These are phyloP conservation scores for Tenodera sinensis DNA, from an alignment of 2,888 invertebrate genomes.

Conservation along the genomic window DNA sequence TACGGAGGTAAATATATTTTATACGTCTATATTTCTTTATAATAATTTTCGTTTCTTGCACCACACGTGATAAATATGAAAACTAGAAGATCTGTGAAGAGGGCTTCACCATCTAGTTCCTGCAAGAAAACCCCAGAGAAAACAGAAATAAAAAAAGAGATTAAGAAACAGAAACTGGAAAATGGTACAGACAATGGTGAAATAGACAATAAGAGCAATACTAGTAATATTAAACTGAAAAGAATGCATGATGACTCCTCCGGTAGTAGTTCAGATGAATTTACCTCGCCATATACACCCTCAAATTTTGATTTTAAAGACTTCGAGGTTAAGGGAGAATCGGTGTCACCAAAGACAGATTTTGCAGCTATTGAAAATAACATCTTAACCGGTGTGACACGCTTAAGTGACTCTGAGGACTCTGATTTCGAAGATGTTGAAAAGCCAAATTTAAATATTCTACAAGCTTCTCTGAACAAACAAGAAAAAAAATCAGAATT, in stretches of 20 bases:
- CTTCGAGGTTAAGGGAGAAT: constrained; percentile 42
- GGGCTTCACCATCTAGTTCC: not conserved
- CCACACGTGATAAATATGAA: not conserved
- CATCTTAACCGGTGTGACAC: constrained; percentile 40
- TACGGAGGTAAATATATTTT: too few relatives aligned
- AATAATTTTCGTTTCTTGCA: too few relatives aligned
- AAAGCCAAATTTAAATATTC: not conserved
- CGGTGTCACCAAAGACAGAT: constrained; percentile 3
- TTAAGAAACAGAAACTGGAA: not conserved
- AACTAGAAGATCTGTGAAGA: constrained; percentile 8
- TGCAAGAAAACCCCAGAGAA: not conserved
- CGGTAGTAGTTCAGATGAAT: constrained; percentile 51
- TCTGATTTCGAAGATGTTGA: constrained; percentile 9
- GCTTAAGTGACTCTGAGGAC: constrained; percentile 41
- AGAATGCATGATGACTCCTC: constrained; percentile 37
- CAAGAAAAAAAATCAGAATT: constrained; percentile 18
- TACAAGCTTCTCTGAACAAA: not conserved
- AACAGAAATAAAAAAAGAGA: not conserved
- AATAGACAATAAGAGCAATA: not conserved
- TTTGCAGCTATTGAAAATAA: constrained; percentile 42
- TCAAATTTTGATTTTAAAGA: constrained; percentile 55
- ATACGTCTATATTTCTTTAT: too few relatives aligned
- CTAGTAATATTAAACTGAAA: not conserved
- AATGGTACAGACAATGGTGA: not conserved
- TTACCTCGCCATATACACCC: constrained; percentile 52